Evolutionary conservation across 2,888 invertebrate genomes (phyloP).

Genomic region (Stenchaetothrips biformis): DNA sequence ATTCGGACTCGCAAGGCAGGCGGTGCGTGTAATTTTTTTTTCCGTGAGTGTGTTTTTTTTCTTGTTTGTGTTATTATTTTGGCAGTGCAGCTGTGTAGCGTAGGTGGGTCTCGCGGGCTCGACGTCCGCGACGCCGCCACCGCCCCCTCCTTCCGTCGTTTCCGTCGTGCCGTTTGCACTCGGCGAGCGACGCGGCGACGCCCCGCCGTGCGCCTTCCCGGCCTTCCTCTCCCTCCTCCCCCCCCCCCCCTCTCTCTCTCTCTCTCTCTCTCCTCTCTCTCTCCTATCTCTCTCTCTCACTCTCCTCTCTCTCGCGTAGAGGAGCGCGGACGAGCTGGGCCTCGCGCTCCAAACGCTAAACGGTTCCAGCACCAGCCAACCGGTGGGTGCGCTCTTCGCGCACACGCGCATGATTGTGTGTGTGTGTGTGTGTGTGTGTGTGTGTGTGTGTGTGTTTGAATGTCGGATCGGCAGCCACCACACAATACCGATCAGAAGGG

Average conservation of each 20-base stretch:
- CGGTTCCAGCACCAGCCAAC: slow-evolving; percentile 28
- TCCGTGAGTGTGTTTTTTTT: background rate
- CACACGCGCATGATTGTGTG: slow-evolving; percentile 1
- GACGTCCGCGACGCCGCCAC: too few relatives aligned
- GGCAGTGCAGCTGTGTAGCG: too few relatives aligned
- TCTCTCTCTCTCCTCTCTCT: background rate
- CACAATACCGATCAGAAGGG: background rate
- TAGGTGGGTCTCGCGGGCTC: too few relatives aligned
- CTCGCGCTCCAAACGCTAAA: slow-evolving; percentile 26
- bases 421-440: slow-evolving; percentile 22
- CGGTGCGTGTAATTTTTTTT: background rate
- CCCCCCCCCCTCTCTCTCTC: background rate
- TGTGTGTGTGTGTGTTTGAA: background rate
- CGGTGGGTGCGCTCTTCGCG: background rate
- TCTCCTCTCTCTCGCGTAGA: background rate
- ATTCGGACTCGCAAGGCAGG: too few relatives aligned
- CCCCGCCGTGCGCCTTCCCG: background rate
- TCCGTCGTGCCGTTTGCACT: too few relatives aligned
- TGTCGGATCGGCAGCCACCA: background rate
- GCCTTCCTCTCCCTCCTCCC: background rate
- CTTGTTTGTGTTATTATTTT: background rate
- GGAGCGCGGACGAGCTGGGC: background rate
- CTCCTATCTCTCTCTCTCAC: background rate
- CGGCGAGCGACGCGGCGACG: background rate
- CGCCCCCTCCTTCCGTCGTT: background rate